Evolutionary conservation across 2,113 vertebrate genomes (phyloP).

Genomic region (Formicarius rufipectus): DNA sequence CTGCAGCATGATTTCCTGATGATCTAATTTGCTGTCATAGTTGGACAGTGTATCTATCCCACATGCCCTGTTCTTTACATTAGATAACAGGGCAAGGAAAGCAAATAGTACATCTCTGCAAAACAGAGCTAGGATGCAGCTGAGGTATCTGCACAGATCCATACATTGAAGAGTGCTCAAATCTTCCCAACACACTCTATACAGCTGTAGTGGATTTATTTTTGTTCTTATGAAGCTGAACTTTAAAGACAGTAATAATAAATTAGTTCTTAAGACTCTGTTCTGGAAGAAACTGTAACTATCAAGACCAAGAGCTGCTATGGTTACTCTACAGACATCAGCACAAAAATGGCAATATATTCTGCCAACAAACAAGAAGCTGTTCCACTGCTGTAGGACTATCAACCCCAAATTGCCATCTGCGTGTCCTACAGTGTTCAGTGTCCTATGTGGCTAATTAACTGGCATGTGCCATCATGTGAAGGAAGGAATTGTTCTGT

Average conservation of each 20-base stretch:
- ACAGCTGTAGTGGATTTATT: background rate
- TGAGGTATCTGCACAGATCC: background rate
- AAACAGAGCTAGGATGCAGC: background rate
- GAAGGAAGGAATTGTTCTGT: conserved; percentile 35
- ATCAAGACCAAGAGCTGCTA: background rate
- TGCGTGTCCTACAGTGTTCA: conserved; percentile 40
- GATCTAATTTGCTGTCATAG: background rate
- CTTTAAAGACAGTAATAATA: background rate
- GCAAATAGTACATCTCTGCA: background rate
- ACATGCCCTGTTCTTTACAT: background rate
- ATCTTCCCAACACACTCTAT: background rate
- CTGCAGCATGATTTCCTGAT: background rate
- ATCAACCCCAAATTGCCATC: conserved; percentile 43
- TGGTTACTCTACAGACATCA: background rate
- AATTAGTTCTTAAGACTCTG: background rate
- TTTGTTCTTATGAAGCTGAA: background rate
- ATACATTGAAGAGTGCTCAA: background rate
- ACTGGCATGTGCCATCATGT: conserved; percentile 10
- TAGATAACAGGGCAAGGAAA: background rate
- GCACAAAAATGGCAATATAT: conserved; percentile 20
- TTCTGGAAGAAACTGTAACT: background rate
- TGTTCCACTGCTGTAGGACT: conserved; percentile 24
- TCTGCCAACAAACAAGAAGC: conserved; percentile 44
- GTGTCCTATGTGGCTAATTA: conserved; percentile 44
- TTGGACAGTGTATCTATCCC: background rate